Evolutionary conservation across 2,888 invertebrate genomes (phyloP).

Genomic region (Nephrotoma flavescens): DNA sequence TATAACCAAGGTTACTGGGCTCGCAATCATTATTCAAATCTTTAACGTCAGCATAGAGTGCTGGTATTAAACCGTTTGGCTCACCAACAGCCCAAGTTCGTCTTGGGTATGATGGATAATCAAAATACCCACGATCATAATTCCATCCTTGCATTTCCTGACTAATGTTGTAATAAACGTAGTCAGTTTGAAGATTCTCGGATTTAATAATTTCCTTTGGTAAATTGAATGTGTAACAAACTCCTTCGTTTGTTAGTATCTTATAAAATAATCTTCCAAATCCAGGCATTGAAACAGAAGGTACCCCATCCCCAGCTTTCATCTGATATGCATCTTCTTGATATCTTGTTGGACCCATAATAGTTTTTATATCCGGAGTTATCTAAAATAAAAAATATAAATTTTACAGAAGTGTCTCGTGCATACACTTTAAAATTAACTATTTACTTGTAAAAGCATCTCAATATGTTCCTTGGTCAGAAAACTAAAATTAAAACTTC

Average conservation of each 20-base stretch:
- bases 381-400: too few species aligned
- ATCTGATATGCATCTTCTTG: too few species aligned
- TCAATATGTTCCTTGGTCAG: background rate
- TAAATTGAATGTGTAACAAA: background rate
- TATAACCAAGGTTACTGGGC: background rate
- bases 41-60: constrained; percentile 39
- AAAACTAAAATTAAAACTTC: background rate
- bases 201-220: background rate
- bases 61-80: constrained; percentile 46
- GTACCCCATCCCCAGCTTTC: too few species aligned
- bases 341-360: background rate
- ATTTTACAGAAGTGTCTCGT: too few species aligned
- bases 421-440: too few species aligned
- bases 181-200: background rate
- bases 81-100: constrained; percentile 35
- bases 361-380: too few species aligned
- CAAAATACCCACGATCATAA: background rate
- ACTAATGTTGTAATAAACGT: background rate
- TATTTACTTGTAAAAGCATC: background rate
- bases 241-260: background rate
- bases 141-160: background rate
- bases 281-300: background rate
- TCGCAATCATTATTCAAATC: background rate
- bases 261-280: background rate
- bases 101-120: background rate